phyloP scores from a whole-genome alignment of 1,140 invertebrate genomes.

The Drepana arcuata region DNA sequence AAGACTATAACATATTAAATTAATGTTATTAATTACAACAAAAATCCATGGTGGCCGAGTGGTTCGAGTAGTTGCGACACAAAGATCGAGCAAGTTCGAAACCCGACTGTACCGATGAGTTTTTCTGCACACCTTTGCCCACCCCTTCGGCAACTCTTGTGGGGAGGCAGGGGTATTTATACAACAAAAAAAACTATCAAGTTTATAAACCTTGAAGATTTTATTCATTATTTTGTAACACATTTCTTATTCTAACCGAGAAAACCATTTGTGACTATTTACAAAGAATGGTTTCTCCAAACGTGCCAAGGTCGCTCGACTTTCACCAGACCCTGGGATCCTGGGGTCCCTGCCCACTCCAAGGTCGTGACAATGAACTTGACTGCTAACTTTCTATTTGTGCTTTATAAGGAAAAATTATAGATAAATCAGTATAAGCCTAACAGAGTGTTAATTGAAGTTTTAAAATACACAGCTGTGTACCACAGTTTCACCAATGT shows the following conservation, averaged over 20 bases:
- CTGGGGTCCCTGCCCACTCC: conserved; percentile 8
- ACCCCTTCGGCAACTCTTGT: too few relatives aligned
- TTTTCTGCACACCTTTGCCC: too few relatives aligned
- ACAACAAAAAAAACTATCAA: not conserved
- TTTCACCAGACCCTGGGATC: conserved; percentile 30
- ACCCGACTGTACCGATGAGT: too few relatives aligned
- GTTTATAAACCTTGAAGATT: not conserved
- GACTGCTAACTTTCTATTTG: conserved; percentile 54
- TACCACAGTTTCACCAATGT: too few relatives aligned
- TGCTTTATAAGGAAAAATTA: conserved; percentile 11
- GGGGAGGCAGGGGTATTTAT: not conserved
- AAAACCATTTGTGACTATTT: conserved; percentile 2
- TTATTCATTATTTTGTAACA: not conserved
- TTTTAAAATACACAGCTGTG: too few relatives aligned
- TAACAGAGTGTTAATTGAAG: too few relatives aligned
- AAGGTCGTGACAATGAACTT: conserved; percentile 50
- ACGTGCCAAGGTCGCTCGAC: conserved; percentile 27
- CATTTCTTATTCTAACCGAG: conserved; percentile 2
- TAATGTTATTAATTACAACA: too few relatives aligned
- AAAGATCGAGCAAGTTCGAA: too few relatives aligned
- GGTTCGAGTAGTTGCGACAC: too few relatives aligned
- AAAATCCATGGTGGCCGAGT: too few relatives aligned
- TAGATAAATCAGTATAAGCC: conserved; percentile 5
- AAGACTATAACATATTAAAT: too few relatives aligned
- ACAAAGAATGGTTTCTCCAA: conserved; percentile 1